These are phyloP conservation scores for Sterna hirundo DNA, from an alignment of 2,113 vertebrate species.

Conservation along the genomic window DNA sequence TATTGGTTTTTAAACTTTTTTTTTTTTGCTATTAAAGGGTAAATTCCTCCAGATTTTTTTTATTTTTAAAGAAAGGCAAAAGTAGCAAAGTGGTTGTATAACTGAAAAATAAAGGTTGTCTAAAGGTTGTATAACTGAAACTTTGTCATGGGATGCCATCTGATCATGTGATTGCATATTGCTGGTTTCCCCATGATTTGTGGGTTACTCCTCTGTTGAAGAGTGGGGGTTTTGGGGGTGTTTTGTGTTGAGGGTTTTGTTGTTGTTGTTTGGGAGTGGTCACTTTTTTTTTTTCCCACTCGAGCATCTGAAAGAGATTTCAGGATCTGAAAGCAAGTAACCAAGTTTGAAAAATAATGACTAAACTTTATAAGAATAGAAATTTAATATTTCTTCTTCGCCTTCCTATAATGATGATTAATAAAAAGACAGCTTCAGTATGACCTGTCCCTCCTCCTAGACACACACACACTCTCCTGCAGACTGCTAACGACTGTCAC, in stretches of 20 bases:
- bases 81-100: neutral
- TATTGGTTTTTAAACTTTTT: neutral
- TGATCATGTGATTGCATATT: neutral
- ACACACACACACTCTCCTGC: neutral
- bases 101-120: neutral
- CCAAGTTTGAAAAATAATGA: neutral
- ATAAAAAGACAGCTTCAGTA: slow-evolving; percentile 13
- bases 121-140: neutral
- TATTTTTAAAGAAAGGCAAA: neutral
- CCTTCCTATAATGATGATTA: slow-evolving; percentile 24
- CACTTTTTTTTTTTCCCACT: neutral
- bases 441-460: slow-evolving; percentile 22
- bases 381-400: neutral
- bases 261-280: neutral
- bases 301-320: neutral
- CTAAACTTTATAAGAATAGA: neutral
- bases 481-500: neutral
- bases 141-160: neutral
- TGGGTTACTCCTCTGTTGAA: neutral
- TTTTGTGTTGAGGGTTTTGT: neutral
- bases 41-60: neutral
- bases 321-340: neutral
- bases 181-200: neutral
- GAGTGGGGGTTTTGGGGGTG: too few relatives aligned
- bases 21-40: neutral